Base-by-base conservation (phyloP, 2,797 vertebrate species). In the Tympanoctomys barrerae region DNA sequence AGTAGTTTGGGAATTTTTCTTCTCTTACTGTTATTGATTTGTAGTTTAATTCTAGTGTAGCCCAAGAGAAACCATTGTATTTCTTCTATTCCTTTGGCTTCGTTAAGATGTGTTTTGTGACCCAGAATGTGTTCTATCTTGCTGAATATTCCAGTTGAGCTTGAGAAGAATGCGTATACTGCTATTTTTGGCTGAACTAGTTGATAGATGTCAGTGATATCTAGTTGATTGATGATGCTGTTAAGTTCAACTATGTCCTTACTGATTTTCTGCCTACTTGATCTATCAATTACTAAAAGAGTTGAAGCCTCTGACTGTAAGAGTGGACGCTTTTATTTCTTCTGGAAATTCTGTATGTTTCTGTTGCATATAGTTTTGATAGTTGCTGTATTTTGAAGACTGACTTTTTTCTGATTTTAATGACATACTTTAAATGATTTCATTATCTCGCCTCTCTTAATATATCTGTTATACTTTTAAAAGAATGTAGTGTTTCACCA, bases 181-280 rank as follows among this genome's bases (percentile, higher is more conserved):
- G 10, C 73, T 73, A 26, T 85, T 68, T 77, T 77, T 77, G 33
- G 36, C 36, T 84, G 26, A 90, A 73, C 59, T 70, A 59, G 33
- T 59, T 31, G 26, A 61, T 28, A 64, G 82, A 62, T 33, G 10
- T 75, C 75, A 73, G 61, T 46, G 64, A 88, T 54, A 89, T 39
- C 33, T 81, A 52, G 78, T 66, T 85, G 87, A 88, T 42, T 84
- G 90, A 93, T 62, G 39, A n/a, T 77, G 66, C n/a, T 84, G 7
- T 95, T 92, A 86, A 73, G 70, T 96, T 94, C 62, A 78, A 73
- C 22, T 64, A 54, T 86, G 19, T 94, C 54, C 42, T 86, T 61
- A 75, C 71, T 78, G 78, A 94, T 94, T 90, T 92, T 91, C 84
- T 89, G 81, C 75, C 62, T 64, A n/a, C 36, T 94, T 89, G 80